Evolutionary conservation across 2,888 invertebrate genomes (phyloP), one percentile per base, ranked within the genome.

Genomic region (Spialia ferax): DNA sequence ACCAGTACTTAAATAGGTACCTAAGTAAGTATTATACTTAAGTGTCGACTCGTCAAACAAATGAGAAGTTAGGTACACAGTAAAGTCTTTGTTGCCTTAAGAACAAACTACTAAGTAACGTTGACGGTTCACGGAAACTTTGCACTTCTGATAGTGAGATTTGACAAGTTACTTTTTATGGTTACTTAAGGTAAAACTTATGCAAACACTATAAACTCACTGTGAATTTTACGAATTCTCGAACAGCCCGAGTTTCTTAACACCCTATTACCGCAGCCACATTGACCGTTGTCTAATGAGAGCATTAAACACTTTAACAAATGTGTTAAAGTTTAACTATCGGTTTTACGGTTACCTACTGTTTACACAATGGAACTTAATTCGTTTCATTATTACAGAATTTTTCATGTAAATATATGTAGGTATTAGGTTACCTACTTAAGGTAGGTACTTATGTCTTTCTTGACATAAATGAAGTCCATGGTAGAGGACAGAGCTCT

Each of bases 151-250:
- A 65, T 65, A 42, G 65, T 54, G 50, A 38, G 50, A 50, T 32
- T 55, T 52, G 65, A 50, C 59, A 59, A 52, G 65, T 60, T 59
- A 59, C 23, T 59, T 63, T 64, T 60, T 42, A 66, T 66, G 59
- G 59, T 54, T 42, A 59, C 65, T 60, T 42, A 52, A 52, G 18
- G 52, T 60, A 60, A 54, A 66, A 29, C 42, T 29, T 60, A 59
- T 60, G 65, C 60, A 42, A 60, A 42, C 52, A 59, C 59, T 66
- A 48, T 60, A 66, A 60, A 66, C 59, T 66, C 54, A 66, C 65
- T 66, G 65, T 66, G 65, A 66, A 52, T 66, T 66, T 66, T 52
- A 66, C 65, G 65, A 66, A 66, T 60, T 42, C 29, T 66, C 60
- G 52, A 26, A 52, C 38, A 54, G 60, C 55, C 52, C n/a, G 45